Evolutionary conservation across 2,888 invertebrate genomes (phyloP).

Genomic region (Diogma glabrata): DNA sequence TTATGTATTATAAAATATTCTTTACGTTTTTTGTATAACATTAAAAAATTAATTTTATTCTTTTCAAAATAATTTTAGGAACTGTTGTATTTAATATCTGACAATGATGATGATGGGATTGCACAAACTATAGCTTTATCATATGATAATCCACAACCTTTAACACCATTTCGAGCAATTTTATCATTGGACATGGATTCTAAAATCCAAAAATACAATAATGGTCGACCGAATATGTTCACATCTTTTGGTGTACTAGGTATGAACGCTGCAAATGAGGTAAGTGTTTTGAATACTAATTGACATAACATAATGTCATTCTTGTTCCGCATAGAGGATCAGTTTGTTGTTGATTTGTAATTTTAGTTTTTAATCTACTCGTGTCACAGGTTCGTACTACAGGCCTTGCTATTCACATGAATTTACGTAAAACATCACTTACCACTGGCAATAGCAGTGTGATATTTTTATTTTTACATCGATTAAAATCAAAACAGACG

Average conservation of each 20-base stretch:
- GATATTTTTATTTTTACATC: no score
- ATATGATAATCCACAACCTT: conserved; percentile 20
- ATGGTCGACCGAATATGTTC: conserved; percentile 1
- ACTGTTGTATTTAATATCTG: conserved; percentile 37
- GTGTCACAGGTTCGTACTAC: no score
- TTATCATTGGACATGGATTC: conserved; percentile 31
- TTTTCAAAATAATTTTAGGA: conserved; percentile 35
- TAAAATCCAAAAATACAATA: conserved; percentile 14
- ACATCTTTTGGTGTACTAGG: conserved; percentile 32
- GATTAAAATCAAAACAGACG: no score
- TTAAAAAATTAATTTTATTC: conserved; percentile 11
- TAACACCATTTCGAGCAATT: conserved; percentile 39
- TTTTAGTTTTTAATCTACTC: no score
- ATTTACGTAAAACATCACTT: no score
- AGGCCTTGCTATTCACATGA: no score
- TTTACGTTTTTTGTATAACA: not conserved
- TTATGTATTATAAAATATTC: not conserved
- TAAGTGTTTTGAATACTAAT: conserved; percentile 20
- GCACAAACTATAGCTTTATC: conserved; percentile 30
- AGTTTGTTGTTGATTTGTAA: no score
- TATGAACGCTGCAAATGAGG: conserved; percentile 38
- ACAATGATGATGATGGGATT: conserved; percentile 33
- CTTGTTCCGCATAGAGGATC: no score
- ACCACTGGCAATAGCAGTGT: no score
- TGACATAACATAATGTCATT: not conserved